Percentiles rank a stretch among this genome's conserved stretches.
phyloP scores from a whole-genome alignment of 2,888 invertebrate genomes.

The Mesochorus sp. region DNA sequence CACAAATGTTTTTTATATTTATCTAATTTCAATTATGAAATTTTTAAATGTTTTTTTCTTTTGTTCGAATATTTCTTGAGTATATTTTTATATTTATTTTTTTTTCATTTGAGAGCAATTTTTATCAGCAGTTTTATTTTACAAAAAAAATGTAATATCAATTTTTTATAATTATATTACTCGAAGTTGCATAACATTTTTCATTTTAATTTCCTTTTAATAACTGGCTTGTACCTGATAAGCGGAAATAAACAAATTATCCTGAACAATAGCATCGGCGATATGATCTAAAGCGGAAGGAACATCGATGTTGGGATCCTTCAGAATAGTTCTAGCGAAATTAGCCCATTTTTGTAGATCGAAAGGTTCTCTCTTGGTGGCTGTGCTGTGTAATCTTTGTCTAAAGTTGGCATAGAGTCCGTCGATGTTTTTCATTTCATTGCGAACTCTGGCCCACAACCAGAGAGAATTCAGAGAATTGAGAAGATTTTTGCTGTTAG shows the following conservation, averaged over 20 bases:
- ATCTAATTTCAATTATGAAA: no score
- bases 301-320: slow-evolving; percentile 85
- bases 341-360: slow-evolving; percentile 85
- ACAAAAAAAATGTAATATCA: no score
- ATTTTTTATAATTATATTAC: no score
- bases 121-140: no score
- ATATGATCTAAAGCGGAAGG: slow-evolving; percentile 85
- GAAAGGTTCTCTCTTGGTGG: slow-evolving; percentile 77
- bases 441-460: slow-evolving; percentile 86
- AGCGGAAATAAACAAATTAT: slow-evolving; percentile 86
- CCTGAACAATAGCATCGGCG: slow-evolving; percentile 85
- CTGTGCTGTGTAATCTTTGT: slow-evolving; percentile 83
- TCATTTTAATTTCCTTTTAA: background rate
- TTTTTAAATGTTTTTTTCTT: no score
- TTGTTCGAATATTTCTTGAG: no score
- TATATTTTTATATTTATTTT: no score
- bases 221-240: slow-evolving; percentile 84
- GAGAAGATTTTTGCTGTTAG: slow-evolving; percentile 64
- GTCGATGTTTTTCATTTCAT: slow-evolving; percentile 86
- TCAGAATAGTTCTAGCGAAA: slow-evolving; percentile 86
- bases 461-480: slow-evolving; percentile 82
- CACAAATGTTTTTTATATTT: no score
- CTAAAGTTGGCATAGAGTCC: slow-evolving; percentile 87
- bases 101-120: no score
- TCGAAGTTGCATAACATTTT: background rate